Evolutionary conservation across 2,113 vertebrate species (phyloP).

Genomic region (Melanerpes formicivorus): DNA sequence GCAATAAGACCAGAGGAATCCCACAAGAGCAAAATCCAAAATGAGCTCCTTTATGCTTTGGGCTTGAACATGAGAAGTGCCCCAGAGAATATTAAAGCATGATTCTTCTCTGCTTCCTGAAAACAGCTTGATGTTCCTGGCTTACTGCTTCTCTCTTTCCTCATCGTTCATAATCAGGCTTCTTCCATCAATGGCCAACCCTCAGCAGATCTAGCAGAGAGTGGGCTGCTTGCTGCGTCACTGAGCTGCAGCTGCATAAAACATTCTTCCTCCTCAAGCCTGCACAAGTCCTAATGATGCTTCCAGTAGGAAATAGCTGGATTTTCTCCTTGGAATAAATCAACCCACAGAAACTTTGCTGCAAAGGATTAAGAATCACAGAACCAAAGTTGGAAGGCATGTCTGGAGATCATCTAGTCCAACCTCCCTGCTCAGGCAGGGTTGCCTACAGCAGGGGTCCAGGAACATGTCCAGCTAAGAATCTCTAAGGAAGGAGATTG

Average conservation of each 20-base stretch:
- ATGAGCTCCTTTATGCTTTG: neutral
- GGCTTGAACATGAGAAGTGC: neutral
- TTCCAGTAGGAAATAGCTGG: neutral
- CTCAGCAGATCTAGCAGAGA: neutral
- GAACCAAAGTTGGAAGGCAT: neutral
- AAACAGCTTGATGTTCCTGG: neutral
- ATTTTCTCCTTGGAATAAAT: neutral
- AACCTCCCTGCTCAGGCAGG: neutral
- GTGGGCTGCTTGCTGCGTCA: neutral
- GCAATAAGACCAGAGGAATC: neutral
- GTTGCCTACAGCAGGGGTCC: neutral
- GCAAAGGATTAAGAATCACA: neutral
- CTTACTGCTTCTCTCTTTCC: neutral
- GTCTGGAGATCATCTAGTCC: neutral
- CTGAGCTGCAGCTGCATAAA: neutral
- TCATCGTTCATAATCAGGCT: neutral
- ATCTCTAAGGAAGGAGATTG: neutral
- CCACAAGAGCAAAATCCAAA: neutral
- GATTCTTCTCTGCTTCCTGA: neutral
- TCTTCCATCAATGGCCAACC: neutral
- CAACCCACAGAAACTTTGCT: neutral
- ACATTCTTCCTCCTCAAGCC: neutral
- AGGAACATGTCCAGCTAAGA: neutral
- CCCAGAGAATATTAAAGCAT: neutral
- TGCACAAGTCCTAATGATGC: neutral